Conservation (phyloP, 2,888 invertebrate species). For the Nysson spinosus region DNA sequence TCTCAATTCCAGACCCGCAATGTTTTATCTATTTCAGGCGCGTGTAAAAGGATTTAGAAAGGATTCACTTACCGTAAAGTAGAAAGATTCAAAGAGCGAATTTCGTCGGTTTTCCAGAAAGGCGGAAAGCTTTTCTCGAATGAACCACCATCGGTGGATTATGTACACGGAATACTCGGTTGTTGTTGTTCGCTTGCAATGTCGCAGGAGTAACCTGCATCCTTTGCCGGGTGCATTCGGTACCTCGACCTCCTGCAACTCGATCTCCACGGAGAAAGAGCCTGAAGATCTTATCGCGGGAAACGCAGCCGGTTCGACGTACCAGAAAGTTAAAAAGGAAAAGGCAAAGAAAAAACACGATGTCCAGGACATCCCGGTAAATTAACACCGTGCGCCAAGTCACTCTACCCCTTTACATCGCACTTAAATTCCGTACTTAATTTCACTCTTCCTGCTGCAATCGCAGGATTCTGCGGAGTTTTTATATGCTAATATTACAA, state of each 20-base stretch:
- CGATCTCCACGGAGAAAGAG: constrained; percentile 58
- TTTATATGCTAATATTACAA: too few species aligned
- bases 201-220: constrained; percentile 51
- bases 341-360: constrained; percentile 25
- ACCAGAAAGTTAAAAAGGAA: constrained; percentile 54
- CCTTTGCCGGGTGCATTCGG: constrained; percentile 51
- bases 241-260: constrained; percentile 60
- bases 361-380: constrained; percentile 62
- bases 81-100: neutral
- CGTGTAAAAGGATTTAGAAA: neutral
- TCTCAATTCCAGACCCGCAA: too few species aligned
- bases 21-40: too few species aligned
- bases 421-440: constrained; percentile 38
- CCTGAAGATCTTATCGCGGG: constrained; percentile 59
- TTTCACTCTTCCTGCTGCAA: neutral
- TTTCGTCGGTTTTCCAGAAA: neutral
- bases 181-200: constrained; percentile 15
- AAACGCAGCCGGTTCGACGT: constrained; percentile 62
- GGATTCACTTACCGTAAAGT: neutral
- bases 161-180: constrained; percentile 2
- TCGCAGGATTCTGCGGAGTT: too few species aligned
- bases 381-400: constrained; percentile 57
- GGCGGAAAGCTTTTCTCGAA: constrained; percentile 21
- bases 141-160: constrained; percentile 22
- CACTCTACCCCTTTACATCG: constrained; percentile 47